Conservation (phyloP, 2,113 vertebrate species). For the Micromys minutus region DNA sequence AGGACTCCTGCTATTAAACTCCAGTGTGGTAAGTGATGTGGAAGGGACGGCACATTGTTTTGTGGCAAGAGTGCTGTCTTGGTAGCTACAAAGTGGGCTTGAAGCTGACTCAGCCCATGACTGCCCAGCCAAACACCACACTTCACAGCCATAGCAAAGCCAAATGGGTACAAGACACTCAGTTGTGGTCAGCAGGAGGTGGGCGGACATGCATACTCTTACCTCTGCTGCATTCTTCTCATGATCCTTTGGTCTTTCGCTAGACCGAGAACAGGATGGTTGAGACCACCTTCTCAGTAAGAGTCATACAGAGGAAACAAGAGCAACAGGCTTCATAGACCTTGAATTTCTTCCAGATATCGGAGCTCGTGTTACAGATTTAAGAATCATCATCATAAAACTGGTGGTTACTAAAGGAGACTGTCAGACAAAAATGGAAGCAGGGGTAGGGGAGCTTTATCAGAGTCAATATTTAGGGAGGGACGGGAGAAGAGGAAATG, state of each 20-base stretch:
- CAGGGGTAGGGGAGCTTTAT: not conserved
- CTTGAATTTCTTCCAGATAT: not conserved
- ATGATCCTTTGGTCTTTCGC: not conserved
- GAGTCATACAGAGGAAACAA: not conserved
- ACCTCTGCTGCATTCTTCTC: not conserved
- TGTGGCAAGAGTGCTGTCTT: not conserved
- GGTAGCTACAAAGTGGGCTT: not conserved
- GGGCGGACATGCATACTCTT: not conserved
- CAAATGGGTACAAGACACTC: not conserved
- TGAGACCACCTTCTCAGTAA: not conserved
- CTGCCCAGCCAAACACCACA: not conserved
- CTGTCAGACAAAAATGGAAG: not conserved
- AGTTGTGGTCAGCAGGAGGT: not conserved
- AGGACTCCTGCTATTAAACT: not conserved
- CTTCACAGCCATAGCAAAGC: not conserved
- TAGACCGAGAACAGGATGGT: not conserved
- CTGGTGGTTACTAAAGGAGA: conserved; percentile 16
- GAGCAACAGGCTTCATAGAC: not conserved
- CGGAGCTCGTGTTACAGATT: not conserved
- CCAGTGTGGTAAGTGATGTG: not conserved
- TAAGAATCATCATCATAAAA: not conserved
- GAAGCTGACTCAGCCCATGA: not conserved
- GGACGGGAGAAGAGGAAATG: not conserved
- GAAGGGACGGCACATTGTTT: not conserved
- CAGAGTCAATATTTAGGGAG: not conserved